Evolutionary conservation across 2,888 invertebrate genomes (phyloP).

Genomic region (Tryphoninae sp.): DNA sequence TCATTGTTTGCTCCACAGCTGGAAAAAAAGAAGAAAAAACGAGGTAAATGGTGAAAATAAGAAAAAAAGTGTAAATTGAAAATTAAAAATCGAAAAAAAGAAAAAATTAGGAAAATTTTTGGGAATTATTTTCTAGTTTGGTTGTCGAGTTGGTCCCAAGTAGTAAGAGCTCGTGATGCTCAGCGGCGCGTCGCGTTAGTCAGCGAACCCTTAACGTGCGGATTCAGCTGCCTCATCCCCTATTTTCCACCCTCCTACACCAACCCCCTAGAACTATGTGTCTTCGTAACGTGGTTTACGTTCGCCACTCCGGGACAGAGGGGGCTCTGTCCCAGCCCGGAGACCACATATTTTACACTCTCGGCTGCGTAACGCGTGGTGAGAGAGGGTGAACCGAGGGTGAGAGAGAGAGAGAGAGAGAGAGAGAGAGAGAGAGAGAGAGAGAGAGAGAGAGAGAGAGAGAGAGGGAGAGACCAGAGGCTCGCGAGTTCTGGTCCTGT

Average conservation of each 20-base stretch:
- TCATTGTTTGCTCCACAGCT: not conserved
- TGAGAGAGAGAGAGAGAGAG: constrained; percentile 16
- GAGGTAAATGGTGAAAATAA: not conserved
- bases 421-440: constrained; percentile 26
- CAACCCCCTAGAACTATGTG: constrained; percentile 50
- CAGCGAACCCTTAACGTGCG: constrained; percentile 60
- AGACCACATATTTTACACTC: constrained; percentile 62
- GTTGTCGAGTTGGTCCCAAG: constrained; percentile 7
- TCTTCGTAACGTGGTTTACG: constrained; percentile 64
- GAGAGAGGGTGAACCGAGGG: constrained; percentile 15
- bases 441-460: constrained; percentile 19
- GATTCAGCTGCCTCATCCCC: constrained; percentile 15
- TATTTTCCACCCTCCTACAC: not conserved
- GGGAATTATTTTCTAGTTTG: not conserved
- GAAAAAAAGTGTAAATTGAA: not conserved
- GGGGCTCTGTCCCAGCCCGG: constrained; percentile 43
- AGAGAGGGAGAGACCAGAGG: constrained; percentile 8
- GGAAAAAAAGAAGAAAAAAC: no score
- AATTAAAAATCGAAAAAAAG: not conserved
- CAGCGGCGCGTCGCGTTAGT: constrained; percentile 60
- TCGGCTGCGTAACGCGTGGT: constrained; percentile 44
- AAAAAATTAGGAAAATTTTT: not conserved
- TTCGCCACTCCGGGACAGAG: constrained; percentile 41
- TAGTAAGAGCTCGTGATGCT: constrained; percentile 57
- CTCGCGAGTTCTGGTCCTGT: constrained; percentile 46